Evolutionary conservation across 2,888 invertebrate species (phyloP).

Genomic region (Synergus gifuensis): DNA sequence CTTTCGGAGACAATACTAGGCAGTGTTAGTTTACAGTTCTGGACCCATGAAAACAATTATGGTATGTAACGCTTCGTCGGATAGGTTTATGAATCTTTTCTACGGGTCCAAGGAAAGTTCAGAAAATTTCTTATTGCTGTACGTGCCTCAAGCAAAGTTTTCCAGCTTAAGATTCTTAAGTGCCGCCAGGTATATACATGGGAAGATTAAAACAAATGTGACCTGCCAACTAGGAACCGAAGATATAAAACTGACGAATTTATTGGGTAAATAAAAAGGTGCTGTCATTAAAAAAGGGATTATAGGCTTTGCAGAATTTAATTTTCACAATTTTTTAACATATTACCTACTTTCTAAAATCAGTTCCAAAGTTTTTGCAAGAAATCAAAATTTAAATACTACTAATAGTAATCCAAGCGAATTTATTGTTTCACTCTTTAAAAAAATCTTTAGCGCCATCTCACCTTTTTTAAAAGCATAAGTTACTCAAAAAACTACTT

Average conservation of each 20-base stretch:
- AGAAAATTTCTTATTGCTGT: background rate
- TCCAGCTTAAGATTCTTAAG: constrained; percentile 1
- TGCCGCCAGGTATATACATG: background rate
- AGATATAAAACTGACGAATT: constrained; percentile 17
- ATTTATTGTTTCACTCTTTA: background rate
- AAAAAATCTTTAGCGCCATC: background rate
- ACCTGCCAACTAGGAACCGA: background rate
- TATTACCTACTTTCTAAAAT: background rate
- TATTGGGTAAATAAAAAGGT: background rate
- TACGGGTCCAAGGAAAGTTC: background rate
- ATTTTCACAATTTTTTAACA: background rate
- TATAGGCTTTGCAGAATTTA: background rate
- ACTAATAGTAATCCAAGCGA: no score
- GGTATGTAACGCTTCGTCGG: background rate
- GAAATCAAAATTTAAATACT: background rate
- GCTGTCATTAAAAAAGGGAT: background rate
- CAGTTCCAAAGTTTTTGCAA: no score
- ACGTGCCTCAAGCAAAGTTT: constrained; percentile 18
- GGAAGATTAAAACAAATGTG: constrained; percentile 3
- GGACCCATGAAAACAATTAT: constrained; percentile 54
- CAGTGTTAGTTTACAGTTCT: constrained; percentile 56
- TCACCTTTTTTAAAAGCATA: background rate
- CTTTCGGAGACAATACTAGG: constrained; percentile 55
- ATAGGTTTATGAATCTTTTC: constrained; percentile 6
- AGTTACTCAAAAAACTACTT: background rate